Evolutionary conservation across 53 echinoderm and acorn worm species (phyloP).

Genomic region (Holothuria scabra): DNA sequence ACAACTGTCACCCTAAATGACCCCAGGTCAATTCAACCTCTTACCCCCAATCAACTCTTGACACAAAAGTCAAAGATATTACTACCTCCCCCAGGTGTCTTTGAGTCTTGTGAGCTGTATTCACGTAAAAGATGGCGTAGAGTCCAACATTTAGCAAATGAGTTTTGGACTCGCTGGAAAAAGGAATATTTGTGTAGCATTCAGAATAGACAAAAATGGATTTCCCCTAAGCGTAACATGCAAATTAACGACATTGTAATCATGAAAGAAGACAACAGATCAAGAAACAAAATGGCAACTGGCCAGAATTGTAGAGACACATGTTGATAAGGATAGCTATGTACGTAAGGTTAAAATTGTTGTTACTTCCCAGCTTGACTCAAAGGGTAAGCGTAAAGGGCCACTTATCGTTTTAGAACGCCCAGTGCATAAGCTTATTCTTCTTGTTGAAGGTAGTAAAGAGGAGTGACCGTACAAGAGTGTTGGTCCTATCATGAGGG

Average conservation of each 20-base stretch:
- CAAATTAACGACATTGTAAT: conserved; percentile 60
- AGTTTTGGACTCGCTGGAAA: too few relatives aligned
- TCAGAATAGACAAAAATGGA: too few relatives aligned
- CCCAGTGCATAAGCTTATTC: too few relatives aligned
- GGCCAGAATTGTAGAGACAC: conserved; percentile 44
- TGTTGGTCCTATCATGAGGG: conserved; percentile 6
- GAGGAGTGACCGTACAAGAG: conserved; percentile 1
- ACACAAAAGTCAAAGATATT: conserved; percentile 54
- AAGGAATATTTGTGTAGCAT: conserved; percentile 60
- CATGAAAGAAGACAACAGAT: conserved; percentile 47
- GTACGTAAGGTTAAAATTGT: conserved; percentile 46
- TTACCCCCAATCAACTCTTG: conserved; percentile 59
- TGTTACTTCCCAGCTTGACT: conserved; percentile 1
- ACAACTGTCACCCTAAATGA: conserved; percentile 22
- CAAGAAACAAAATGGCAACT: conserved; percentile 59
- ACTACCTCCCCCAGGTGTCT: conserved; percentile 57
- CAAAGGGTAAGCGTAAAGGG: too few relatives aligned
- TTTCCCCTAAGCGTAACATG: conserved; percentile 35
- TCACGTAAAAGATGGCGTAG: too few relatives aligned
- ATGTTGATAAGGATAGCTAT: neutral
- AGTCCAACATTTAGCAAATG: conserved; percentile 56
- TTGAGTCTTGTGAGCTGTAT: conserved; percentile 56
- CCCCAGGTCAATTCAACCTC: conserved; percentile 35
- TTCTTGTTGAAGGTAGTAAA: neutral
- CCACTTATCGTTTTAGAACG: too few relatives aligned